phyloP scores from a whole-genome alignment of 2,888 invertebrate genomes.

The Chloroclysta siterata region DNA sequence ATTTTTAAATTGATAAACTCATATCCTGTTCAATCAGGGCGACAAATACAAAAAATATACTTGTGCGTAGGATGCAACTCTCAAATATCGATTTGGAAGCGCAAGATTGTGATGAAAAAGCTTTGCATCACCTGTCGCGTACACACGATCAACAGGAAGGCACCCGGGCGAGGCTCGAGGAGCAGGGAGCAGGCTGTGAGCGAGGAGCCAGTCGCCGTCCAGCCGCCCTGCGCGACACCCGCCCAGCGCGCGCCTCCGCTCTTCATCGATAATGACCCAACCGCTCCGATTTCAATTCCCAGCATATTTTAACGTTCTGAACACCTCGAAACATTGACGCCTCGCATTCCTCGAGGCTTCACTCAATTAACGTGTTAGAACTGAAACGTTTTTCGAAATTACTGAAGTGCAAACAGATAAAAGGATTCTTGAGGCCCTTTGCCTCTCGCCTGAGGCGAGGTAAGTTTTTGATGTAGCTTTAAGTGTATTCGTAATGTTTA shows the following conservation, averaged over 20 bases:
- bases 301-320: constrained; percentile 40
- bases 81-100: constrained; percentile 42
- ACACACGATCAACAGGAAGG: constrained; percentile 78
- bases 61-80: neutral
- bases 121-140: constrained; percentile 78
- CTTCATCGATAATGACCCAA: constrained; percentile 50
- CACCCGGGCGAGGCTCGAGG: constrained; percentile 75
- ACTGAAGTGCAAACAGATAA: constrained; percentile 59
- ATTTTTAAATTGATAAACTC: too few relatives aligned
- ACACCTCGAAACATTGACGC: constrained; percentile 37
- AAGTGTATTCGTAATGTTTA: constrained; percentile 34
- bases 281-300: constrained; percentile 47
- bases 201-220: constrained; percentile 79
- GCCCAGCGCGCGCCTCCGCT: constrained; percentile 51
- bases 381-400: constrained; percentile 55
- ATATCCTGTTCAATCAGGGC: neutral
- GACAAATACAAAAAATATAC: neutral
- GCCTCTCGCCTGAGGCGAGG: constrained; percentile 62
- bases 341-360: constrained; percentile 36
- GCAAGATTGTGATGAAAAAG: constrained; percentile 57
- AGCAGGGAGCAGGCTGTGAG: constrained; percentile 56
- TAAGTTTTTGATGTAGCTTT: constrained; percentile 61
- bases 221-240: constrained; percentile 72
- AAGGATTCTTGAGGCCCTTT: constrained; percentile 59
- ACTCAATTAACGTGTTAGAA: constrained; percentile 45